phyloP scores from a whole-genome alignment of 2,797 vertebrate genomes.

The Pantherophis alleghaniensis region DNA sequence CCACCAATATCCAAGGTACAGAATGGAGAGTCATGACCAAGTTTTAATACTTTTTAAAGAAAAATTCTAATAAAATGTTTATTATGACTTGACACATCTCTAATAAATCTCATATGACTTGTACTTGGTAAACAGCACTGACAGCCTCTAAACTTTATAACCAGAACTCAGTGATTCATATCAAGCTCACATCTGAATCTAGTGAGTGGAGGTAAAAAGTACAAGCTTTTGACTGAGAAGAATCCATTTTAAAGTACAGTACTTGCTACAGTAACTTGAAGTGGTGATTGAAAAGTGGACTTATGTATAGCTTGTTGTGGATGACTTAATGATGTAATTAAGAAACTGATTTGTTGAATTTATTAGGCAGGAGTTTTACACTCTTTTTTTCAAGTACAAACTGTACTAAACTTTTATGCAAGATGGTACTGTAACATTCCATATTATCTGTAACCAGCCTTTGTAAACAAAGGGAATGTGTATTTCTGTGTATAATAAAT shows the following conservation, averaged over 20 bases:
- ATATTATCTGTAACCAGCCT: conserved; percentile 91
- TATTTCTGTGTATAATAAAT: conserved; percentile 97
- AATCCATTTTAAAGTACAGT: conserved; percentile 70
- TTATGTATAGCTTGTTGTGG: conserved; percentile 90
- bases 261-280: conserved; percentile 79
- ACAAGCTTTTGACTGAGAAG: conserved; percentile 70
- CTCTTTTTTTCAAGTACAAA: conserved; percentile 85
- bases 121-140: conserved; percentile 69
- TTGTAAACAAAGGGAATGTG: conserved; percentile 88
- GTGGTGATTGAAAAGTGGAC: conserved; percentile 81
- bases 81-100: conserved; percentile 64
- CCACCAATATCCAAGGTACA: conserved; percentile 93
- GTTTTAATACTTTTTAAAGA: conserved; percentile 67
- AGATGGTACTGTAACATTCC: conserved; percentile 98
- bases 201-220: conserved; percentile 67
- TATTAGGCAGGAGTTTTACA: conserved; percentile 81
- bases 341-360: conserved; percentile 75
- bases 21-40: conserved; percentile 95
- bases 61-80: conserved; percentile 70
- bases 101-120: conserved; percentile 66
- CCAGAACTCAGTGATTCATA: conserved; percentile 62
- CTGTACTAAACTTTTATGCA: conserved; percentile 92
- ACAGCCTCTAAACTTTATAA: conserved; percentile 72
- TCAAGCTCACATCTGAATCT: conserved; percentile 61
- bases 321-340: conserved; percentile 86